Evolutionary conservation across 1,140 invertebrate genomes (phyloP).

Genomic region (Tenebrio molitor): DNA sequence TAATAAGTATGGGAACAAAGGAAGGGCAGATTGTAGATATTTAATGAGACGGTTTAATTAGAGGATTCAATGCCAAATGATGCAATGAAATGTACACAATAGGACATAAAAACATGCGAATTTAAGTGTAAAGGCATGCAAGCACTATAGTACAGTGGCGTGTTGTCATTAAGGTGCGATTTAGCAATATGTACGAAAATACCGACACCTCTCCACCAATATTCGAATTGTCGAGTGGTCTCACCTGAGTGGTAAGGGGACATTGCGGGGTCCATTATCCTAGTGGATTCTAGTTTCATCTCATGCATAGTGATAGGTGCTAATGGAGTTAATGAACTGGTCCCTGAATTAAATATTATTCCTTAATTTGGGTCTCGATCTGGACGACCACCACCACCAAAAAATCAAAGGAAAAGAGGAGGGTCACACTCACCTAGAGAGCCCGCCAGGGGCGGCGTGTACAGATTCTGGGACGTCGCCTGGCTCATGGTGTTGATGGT

Average conservation of each 20-base stretch:
- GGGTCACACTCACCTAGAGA: constrained; percentile 74
- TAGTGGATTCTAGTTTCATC: constrained; percentile 74
- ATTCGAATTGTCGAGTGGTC: constrained; percentile 46
- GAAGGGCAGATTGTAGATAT: constrained; percentile 57
- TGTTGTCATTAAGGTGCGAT: constrained; percentile 33
- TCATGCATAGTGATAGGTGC: constrained; percentile 86
- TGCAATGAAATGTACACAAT: constrained; percentile 58
- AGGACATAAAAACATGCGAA: constrained; percentile 58
- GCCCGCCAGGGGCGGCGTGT: constrained; percentile 81
- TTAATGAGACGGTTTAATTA: constrained; percentile 60
- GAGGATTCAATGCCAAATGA: constrained; percentile 62
- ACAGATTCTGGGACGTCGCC: constrained; percentile 76
- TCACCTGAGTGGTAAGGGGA: constrained; percentile 78
- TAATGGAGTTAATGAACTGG: constrained; percentile 80
- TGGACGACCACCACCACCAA: constrained; percentile 50
- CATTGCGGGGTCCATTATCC: constrained; percentile 74
- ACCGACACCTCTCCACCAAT: constrained; percentile 12
- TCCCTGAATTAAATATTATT: constrained; percentile 65
- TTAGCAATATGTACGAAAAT: neutral
- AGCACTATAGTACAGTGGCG: constrained; percentile 58
- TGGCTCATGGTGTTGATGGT: constrained; percentile 82
- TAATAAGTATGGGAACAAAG: constrained; percentile 48
- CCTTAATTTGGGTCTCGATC: constrained; percentile 21
- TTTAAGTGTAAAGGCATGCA: constrained; percentile 48
- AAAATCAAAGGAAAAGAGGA: neutral